These are phyloP conservation scores for Pollenia labialis DNA, from an alignment of 2,888 invertebrate species.

Conservation along the genomic window DNA sequence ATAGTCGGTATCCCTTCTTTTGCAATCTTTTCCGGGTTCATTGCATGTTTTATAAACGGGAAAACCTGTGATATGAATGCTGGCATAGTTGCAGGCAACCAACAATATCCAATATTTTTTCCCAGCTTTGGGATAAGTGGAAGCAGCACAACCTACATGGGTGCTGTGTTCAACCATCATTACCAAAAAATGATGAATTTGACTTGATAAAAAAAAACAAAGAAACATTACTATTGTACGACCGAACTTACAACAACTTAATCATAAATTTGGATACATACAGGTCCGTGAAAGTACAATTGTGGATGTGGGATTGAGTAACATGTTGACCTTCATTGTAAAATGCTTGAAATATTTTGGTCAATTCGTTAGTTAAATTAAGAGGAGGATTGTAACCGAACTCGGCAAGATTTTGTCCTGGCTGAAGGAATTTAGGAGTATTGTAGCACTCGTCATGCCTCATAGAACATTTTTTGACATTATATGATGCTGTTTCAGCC, in stretches of 20 bases:
- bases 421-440: constrained; percentile 75
- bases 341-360: too few species aligned
- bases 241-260: too few species aligned
- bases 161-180: constrained; percentile 77
- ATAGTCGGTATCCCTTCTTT: background rate
- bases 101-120: constrained; percentile 69
- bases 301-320: too few species aligned
- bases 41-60: constrained; percentile 77
- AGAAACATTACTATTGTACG: too few species aligned
- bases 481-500: constrained; percentile 77
- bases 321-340: too few species aligned
- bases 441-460: constrained; percentile 78
- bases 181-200: constrained; percentile 78
- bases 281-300: too few species aligned
- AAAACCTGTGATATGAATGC: constrained; percentile 75
- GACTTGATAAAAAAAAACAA: background rate
- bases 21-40: constrained; percentile 60
- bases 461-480: constrained; percentile 77
- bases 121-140: constrained; percentile 8
- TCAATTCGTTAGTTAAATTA: background rate
- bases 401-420: constrained; percentile 79
- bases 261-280: too few species aligned
- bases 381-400: background rate
- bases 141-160: constrained; percentile 77
- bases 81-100: constrained; percentile 79